phyloP scores from a whole-genome alignment of 2,113 vertebrate genomes.

The Taxidea taxus region DNA sequence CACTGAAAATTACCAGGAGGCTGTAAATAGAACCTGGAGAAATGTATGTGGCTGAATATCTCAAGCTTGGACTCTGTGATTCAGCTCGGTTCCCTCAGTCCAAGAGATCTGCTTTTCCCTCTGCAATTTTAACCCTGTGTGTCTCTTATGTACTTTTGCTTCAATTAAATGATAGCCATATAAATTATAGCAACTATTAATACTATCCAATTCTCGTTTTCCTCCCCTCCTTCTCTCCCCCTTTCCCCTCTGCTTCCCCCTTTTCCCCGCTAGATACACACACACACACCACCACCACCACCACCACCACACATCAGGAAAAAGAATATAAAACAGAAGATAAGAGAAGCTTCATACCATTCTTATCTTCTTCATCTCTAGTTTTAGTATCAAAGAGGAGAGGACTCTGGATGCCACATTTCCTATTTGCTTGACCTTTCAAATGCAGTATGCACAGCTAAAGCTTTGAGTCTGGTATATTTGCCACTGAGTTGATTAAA shows the following conservation, averaged over 20 bases:
- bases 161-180: background rate
- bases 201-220: background rate
- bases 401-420: background rate
- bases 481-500: constrained; percentile 6
- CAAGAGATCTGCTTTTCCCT: background rate
- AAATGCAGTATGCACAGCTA: background rate
- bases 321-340: background rate
- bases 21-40: background rate
- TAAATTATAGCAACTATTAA: background rate
- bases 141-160: background rate
- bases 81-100: background rate
- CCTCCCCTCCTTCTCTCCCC: background rate
- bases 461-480: background rate
- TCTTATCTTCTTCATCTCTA: background rate
- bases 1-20: background rate
- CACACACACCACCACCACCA: background rate
- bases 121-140: background rate
- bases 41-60: background rate
- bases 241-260: background rate
- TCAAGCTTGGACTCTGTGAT: background rate
- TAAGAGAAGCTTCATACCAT: background rate
- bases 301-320: background rate
- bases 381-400: background rate
- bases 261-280: background rate
- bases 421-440: constrained; percentile 28